Evolutionary conservation across 2,113 vertebrate genomes (phyloP).

Genomic region (Orthonyx spaldingii): DNA sequence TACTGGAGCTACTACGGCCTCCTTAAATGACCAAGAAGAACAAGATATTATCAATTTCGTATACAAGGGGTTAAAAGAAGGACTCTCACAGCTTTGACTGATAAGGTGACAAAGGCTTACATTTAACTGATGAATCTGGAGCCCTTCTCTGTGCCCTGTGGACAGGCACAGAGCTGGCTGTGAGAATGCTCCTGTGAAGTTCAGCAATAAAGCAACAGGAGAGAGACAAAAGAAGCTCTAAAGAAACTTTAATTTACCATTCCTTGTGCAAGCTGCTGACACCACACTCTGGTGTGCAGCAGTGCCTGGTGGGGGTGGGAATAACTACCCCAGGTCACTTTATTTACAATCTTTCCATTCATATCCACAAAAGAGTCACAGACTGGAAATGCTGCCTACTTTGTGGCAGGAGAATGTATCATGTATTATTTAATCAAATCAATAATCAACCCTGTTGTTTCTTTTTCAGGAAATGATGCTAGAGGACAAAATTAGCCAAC

Average conservation of each 20-base stretch:
- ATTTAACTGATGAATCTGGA: background rate
- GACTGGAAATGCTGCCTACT: background rate
- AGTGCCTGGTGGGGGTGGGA: background rate
- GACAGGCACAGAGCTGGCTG: background rate
- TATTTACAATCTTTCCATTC: background rate
- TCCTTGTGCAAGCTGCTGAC: background rate
- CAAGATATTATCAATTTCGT: background rate
- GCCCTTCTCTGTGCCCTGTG: background rate
- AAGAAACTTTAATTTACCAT: background rate
- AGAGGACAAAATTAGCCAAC: background rate
- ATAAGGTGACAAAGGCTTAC: background rate
- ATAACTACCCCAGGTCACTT: background rate
- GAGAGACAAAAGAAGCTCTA: background rate
- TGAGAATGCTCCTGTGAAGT: background rate
- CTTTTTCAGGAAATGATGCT: slow-evolving; percentile 33
- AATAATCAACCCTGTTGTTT: background rate
- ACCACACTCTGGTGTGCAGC: background rate
- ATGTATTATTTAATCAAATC: slow-evolving; percentile 41
- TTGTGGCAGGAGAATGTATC: background rate
- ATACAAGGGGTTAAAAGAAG: background rate
- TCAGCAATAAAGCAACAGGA: background rate
- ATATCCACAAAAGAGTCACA: background rate
- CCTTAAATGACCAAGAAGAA: background rate
- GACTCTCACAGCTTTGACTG: background rate
- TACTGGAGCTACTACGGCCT: background rate